Evolutionary conservation across 2,113 vertebrate genomes (phyloP).

Genomic region (Sigmodon hispidus): DNA sequence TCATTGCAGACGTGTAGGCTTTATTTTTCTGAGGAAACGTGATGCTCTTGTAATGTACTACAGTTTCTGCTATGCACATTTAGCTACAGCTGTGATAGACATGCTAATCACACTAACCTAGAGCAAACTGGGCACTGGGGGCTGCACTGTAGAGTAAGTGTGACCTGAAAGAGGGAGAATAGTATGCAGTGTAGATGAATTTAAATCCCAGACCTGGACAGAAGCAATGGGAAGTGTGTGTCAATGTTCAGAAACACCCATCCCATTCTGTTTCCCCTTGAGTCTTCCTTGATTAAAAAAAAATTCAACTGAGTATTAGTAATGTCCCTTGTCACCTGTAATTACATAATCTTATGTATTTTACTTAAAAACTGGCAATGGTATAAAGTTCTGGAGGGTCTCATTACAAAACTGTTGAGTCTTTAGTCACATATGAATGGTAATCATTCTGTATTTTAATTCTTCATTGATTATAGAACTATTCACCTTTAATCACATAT

Average conservation of each 20-base stretch:
- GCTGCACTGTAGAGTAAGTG: background rate
- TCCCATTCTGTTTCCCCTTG: background rate
- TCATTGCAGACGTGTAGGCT: background rate
- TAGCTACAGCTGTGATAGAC: background rate
- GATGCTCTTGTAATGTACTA: background rate
- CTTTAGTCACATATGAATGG: background rate
- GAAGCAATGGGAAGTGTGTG: background rate
- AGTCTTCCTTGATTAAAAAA: background rate
- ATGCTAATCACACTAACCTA: background rate
- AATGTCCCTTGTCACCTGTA: background rate
- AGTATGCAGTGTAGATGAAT: no score
- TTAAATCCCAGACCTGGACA: background rate
- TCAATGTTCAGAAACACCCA: background rate
- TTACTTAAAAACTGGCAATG: slow-evolving; percentile 8
- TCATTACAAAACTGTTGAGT: background rate
- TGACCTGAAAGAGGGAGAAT: background rate
- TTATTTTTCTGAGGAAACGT: slow-evolving; percentile 8
- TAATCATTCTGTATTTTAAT: slow-evolving; percentile 8
- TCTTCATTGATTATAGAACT: slow-evolving; percentile 12
- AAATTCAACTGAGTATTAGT: background rate
- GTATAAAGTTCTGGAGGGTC: background rate
- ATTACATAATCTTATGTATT: background rate
- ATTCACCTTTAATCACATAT: background rate
- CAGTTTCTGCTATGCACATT: background rate
- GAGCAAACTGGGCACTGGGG: background rate